Evolutionary conservation across 2,888 invertebrate species (phyloP), one percentile per base, ranked within the genome.

Genomic region (Leptopilina syphax): DNA sequence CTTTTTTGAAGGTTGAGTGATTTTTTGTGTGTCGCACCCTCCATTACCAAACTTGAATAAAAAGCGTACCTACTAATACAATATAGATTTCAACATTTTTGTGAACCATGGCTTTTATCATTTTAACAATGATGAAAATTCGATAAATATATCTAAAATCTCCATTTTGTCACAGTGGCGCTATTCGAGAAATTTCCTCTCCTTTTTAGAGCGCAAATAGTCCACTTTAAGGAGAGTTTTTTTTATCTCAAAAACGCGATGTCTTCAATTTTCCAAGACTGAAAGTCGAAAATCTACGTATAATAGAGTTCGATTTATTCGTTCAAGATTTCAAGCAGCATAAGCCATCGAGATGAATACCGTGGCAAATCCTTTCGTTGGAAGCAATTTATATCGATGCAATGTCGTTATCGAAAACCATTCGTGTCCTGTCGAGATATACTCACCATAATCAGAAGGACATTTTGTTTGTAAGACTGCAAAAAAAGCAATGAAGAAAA

Each of bases 261-360:
- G 57, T 57, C 73, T 73, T 73, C 54, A 73, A 73, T 73, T 54
- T 34, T 27, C 54, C 5, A 5, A n/a, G 57, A 54, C 57, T 73
- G 73, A 73, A 67, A 57, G 57, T 73, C 34, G 73, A 57, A 54
- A 73, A 73, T 73, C 73, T 73, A 73, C 57, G 54, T 73, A 73
- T 73, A 73, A 73, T 73, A 73, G 73, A 54, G 54, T 57, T 73
- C 57, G 57, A 73, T 73, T 73, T 73, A 73, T 73, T 73, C 57
- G 57, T 57, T n/a, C 73, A 27, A 57, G 54, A 34, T 57, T 34
- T 73, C 57, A 34, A 57, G 34, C 34, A 54, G 57, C 73, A 73
- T 34, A 73, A 73, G 57, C 73, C 73, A 73, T 57, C 73, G 57
- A 34, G 70, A 57, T 27, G 57, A 57, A 57, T 57, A 57, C 70